phyloP scores from a whole-genome alignment of 2,113 vertebrate genomes.

The Balaenoptera acutorostrata region DNA sequence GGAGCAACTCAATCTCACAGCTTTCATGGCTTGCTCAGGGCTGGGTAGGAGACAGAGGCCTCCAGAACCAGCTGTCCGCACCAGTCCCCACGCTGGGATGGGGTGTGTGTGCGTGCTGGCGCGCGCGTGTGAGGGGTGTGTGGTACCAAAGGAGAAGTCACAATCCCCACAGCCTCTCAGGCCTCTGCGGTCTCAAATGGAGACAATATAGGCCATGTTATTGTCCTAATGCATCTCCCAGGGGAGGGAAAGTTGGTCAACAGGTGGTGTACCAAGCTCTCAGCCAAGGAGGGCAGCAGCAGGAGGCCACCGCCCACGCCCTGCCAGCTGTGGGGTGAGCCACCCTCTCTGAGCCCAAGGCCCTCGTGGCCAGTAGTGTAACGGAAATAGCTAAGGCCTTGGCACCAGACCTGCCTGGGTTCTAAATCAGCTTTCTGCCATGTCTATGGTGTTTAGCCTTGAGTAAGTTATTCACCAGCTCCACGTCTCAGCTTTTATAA shows the following conservation, averaged over 20 bases:
- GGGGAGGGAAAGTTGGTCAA: neutral
- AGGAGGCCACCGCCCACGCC: neutral
- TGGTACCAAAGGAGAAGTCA: neutral
- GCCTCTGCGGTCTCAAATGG: neutral
- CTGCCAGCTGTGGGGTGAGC: neutral
- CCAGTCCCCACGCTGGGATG: neutral
- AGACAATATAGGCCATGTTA: neutral
- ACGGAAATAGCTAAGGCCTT: neutral
- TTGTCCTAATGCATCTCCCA: neutral
- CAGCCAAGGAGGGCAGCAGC: neutral
- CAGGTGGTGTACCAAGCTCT: neutral
- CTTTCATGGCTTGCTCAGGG: neutral
- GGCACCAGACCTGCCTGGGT: neutral
- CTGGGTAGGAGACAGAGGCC: neutral
- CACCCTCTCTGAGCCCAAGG: neutral
- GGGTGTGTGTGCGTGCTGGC: fast-evolving
- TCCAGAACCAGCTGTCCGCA: neutral
- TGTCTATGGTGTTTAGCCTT: neutral
- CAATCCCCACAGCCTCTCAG: neutral
- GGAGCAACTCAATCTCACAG: neutral
- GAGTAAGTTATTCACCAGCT: conserved; percentile 29
- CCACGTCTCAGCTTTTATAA: neutral
- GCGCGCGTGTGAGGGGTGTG: fast-evolving
- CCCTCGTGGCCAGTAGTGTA: neutral
- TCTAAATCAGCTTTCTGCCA: conserved; percentile 16